Evolutionary conservation across 2,888 invertebrate genomes (phyloP), one percentile per base, ranked within the genome.

Genomic region (Malthinus flaveolus): DNA sequence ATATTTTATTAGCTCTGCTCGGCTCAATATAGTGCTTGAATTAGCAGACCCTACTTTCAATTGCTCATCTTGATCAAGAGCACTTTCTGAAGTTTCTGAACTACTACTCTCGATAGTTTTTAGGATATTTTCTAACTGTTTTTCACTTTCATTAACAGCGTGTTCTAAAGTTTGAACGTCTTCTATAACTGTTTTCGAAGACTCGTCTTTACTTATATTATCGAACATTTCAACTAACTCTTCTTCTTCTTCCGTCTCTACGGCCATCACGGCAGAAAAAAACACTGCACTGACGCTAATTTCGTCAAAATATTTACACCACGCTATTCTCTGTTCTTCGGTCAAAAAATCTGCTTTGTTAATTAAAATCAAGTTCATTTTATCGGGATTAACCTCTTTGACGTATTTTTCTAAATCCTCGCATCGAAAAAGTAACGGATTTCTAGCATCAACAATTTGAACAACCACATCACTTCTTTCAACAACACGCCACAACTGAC

Each of bases 401-500:
- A 93, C 92, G 75, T 95, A 96, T 10, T 79, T 80, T 70, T 97
- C 97, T 51, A 99, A 81, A 80, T 99, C 99, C 71, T 89, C 87
- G 79, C 95, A 97, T 51, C 95, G 87, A 51, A 78, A 81, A 6
- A 99, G 80, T 45, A 97, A 79, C 1, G 99, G 99, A 82, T 98
- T 97, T 65, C 99, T 84, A 0, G 95, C 97, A 83, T 99, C 99
- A 9, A 98, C 90, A 62, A 99, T 93, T 78, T 99, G 93, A 9
- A 95, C 86, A 10, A 97, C 84, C 0, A 97, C 86, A 80, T 97
- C 95, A 74, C 96, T 94, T 68, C 93, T 87, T 77, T 99, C 99
- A n/a, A 99, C 86, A 0, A 99, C 98, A 68, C 98, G 85, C 99
- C 99, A 99, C 32, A 99, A 77, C 76, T 99, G 99, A 46, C 97